phyloP scores from a whole-genome alignment of 2,113 vertebrate genomes.

The Pangasianodon gigas region DNA sequence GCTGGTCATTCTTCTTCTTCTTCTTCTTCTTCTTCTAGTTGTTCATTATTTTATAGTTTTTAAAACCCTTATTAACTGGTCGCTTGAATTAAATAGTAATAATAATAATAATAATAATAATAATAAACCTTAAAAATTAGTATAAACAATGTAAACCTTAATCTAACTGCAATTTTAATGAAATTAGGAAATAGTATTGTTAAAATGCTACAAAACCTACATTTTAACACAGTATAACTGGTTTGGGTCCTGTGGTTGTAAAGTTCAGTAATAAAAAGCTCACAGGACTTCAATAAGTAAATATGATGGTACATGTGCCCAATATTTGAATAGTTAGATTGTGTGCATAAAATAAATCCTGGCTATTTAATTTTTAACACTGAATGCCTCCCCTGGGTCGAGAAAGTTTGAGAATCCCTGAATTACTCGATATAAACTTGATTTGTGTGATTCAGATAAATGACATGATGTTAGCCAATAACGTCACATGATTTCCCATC shows the following conservation, averaged over 20 bases:
- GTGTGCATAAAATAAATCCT: not conserved
- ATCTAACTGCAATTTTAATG: not conserved
- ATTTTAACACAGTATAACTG: not conserved
- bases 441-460: constrained; percentile 21
- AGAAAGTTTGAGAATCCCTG: not conserved
- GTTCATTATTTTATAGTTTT: not conserved
- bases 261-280: not conserved
- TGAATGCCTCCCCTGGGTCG: too few species aligned
- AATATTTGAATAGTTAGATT: not conserved
- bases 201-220: not conserved
- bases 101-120: not conserved
- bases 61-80: not conserved
- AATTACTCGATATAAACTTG: not conserved
- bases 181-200: not conserved
- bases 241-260: not conserved
- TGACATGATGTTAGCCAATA: constrained; percentile 63
- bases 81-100: not conserved
- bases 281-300: not conserved
- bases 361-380: not conserved
- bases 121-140: not conserved
- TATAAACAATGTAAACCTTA: not conserved
- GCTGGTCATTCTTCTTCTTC: not conserved
- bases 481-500: constrained; percentile 42
- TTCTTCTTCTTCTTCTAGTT: not conserved
- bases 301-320: not conserved